Base-by-base conservation (phyloP, 2,888 invertebrate genomes). In the Teinopalpus imperialis region DNA sequence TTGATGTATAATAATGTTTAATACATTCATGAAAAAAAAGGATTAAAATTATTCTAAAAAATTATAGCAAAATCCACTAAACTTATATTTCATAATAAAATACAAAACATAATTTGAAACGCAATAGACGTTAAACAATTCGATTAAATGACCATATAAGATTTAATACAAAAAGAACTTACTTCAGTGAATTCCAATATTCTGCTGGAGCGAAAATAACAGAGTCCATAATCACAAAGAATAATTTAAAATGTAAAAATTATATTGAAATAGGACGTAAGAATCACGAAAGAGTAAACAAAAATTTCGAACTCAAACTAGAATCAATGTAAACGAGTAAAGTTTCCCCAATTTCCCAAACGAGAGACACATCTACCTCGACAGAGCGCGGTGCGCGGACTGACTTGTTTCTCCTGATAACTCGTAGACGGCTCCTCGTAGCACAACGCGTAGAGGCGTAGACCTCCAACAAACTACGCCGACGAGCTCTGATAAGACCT, bases 351-450 rank as follows among this genome's bases (percentile, higher is more conserved):
- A 7, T 10, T 14, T 3, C 8, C 18, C 5, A 7, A 13, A 9
- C 34, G 12, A 18, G 16, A 13, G 20, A 37, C 49, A 52, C 54
- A 26, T 43, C 47, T 24, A 10, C 34, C 13, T 32, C 4, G 6
- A 12, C 3, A 8, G 45, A 53, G 54, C 53, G 54, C 54, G 45
- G 47, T 51, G 54, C 54, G 53, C 54, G 21, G 43, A 54, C 54
- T 54, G 51, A 45, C 43, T 29, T 29, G 21, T 29, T 23, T 13
- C 21, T 9, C 26, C n/a, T 43, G 43, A 43, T 43, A 43, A 43
- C 34, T 29, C 29, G 29, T 21, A 43, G 29, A 35, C 26, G 18
- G 13, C 14, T 8, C 4, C 35, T 14, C 35, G 43, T 43, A 43
- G 35, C 35, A 29, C 14, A 4, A 3, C 20, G 20, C 9, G 10